Conservation (phyloP, 2,888 invertebrate genomes). For the Scaeva pyrastri region DNA sequence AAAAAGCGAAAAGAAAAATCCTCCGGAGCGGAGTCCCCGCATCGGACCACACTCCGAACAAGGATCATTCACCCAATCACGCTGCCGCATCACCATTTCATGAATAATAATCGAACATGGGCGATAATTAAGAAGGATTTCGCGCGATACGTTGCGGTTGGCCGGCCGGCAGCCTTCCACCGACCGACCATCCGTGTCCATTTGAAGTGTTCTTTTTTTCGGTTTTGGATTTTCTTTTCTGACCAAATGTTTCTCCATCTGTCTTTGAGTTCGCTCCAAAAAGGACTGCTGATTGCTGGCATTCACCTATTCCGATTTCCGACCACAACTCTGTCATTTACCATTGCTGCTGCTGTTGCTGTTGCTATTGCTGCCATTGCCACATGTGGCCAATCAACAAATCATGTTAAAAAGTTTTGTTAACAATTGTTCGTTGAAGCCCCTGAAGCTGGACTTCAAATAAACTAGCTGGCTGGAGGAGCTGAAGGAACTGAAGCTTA, state of each 20-base stretch:
- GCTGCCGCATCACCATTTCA: slow-evolving; percentile 51
- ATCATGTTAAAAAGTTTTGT: slow-evolving; percentile 74
- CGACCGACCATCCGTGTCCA: background rate
- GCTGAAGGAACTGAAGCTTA: background rate
- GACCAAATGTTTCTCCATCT: background rate
- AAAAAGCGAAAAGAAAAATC: slow-evolving; percentile 3
- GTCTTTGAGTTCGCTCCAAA: slow-evolving; percentile 18
- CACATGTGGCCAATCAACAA: slow-evolving; percentile 75
- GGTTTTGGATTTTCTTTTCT: slow-evolving; percentile 1
- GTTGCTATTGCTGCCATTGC: slow-evolving; percentile 40
- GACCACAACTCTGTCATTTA: slow-evolving; percentile 60
- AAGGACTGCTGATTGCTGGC: slow-evolving; percentile 41
- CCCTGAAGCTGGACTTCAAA: slow-evolving; percentile 5
- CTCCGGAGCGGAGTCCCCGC: background rate
- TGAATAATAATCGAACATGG: slow-evolving; percentile 76
- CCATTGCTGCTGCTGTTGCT: slow-evolving; percentile 28
- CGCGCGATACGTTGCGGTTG: slow-evolving; percentile 36
- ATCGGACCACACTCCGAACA: slow-evolving; percentile 32
- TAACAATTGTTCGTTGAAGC: slow-evolving; percentile 65
- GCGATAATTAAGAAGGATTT: slow-evolving; percentile 76
- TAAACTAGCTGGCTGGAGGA: too few relatives aligned
- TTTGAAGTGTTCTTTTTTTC: slow-evolving; percentile 11
- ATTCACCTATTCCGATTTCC: slow-evolving; percentile 33
- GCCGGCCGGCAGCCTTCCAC: too few relatives aligned
- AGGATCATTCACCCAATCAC: slow-evolving; percentile 64